A percentile compares a stretch with the other conserved stretches of the same genome.
These are phyloP conservation scores for Amphipoea oculea DNA, from an alignment of 2,888 invertebrate species.

Conservation along the genomic window DNA sequence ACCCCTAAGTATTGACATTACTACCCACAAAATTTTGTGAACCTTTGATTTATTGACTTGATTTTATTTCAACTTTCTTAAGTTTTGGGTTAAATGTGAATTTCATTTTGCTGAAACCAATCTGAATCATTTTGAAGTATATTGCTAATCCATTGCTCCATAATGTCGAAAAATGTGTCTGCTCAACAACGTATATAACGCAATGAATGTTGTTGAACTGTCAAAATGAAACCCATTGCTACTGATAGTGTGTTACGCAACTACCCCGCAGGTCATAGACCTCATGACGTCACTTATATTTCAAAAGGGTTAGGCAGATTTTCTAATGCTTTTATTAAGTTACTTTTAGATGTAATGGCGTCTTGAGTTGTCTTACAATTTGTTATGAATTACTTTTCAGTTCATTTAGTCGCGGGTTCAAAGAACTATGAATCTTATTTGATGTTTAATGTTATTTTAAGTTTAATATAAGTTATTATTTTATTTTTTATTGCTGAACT, in stretches of 20 bases:
- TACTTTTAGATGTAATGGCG: neutral
- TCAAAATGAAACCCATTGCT: too few species aligned
- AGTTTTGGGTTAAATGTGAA: conserved; percentile 2
- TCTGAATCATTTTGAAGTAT: too few species aligned
- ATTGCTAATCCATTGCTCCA: too few species aligned
- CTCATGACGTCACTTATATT: neutral
- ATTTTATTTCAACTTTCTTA: conserved; percentile 14
- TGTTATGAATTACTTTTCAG: conserved; percentile 11
- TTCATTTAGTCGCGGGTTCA: conserved; percentile 1
- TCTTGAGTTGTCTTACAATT: conserved; percentile 23
- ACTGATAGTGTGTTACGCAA: too few species aligned
- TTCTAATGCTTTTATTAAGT: neutral
- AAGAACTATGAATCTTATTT: neutral
- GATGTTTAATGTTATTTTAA: neutral
- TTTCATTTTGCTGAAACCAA: neutral
- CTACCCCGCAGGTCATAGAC: neutral
- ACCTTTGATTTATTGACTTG: conserved; percentile 34
- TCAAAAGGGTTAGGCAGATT: neutral
- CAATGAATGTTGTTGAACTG: too few species aligned
- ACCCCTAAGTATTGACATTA: conserved; percentile 23
- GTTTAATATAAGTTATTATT: too few species aligned
- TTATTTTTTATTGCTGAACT: too few species aligned
- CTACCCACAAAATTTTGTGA: conserved; percentile 1
- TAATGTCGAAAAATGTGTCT: too few species aligned
- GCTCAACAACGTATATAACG: too few species aligned